Evolutionary conservation across 2,113 vertebrate genomes (phyloP).

Genomic region (Eclectus roratus): DNA sequence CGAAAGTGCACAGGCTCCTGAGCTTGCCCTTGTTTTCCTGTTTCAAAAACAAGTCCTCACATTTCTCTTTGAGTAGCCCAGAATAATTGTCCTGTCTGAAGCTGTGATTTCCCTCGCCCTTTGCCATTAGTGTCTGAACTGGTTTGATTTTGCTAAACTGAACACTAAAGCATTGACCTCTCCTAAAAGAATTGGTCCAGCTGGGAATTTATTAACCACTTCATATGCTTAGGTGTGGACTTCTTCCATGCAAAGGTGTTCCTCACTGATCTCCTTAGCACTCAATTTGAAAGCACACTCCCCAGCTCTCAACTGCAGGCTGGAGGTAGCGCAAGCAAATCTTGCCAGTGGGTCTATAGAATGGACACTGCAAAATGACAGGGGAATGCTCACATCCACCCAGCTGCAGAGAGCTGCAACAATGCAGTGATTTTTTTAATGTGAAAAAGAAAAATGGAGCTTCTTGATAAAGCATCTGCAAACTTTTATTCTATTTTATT

Average conservation of each 20-base stretch:
- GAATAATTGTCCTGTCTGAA: background rate
- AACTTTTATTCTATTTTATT: background rate
- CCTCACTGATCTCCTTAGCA: accelerated
- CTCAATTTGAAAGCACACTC: background rate
- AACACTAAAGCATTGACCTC: accelerated
- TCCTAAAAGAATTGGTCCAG: background rate
- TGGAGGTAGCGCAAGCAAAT: too few relatives aligned
- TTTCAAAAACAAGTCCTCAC: background rate
- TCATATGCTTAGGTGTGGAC: accelerated
- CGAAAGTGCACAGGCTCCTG: background rate
- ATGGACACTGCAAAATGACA: accelerated
- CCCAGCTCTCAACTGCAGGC: background rate
- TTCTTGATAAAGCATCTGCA: background rate
- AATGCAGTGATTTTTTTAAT: background rate
- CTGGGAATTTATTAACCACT: background rate
- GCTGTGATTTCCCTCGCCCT: background rate
- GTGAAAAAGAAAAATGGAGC: background rate
- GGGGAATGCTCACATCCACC: background rate
- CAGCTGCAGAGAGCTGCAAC: background rate
- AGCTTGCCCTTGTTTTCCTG: background rate
- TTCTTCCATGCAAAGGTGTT: background rate
- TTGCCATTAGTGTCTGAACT: background rate
- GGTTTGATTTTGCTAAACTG: background rate
- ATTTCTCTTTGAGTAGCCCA: too few relatives aligned
- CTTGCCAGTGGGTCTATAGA: background rate